A percentile compares a stretch with the other conserved stretches of the same genome.
phyloP scores from a whole-genome alignment of 2,797 vertebrate genomes.

The Leptodactylus fallax region DNA sequence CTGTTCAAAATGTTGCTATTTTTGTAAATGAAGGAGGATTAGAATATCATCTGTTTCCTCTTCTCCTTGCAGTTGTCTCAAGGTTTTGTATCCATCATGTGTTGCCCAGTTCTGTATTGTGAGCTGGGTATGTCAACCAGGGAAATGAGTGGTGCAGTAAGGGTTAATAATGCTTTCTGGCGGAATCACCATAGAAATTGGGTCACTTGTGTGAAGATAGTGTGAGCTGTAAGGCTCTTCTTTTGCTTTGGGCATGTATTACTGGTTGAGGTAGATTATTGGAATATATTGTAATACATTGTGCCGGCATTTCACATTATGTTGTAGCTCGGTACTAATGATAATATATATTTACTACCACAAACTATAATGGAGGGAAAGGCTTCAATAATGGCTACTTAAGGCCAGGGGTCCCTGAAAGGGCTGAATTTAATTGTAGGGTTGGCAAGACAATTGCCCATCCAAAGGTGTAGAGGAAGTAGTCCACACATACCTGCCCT shows the following conservation, averaged over 20 bases:
- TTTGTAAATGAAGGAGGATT: not conserved
- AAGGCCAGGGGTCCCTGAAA: not conserved
- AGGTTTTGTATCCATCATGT: not conserved
- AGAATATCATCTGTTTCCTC: not conserved
- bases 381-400: not conserved
- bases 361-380: not conserved
- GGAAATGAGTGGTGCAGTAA: not conserved
- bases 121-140: not conserved
- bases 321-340: not conserved
- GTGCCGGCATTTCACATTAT: not conserved
- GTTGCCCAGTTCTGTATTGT: not conserved
- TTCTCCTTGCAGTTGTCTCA: not conserved
- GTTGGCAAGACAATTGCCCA: no score
- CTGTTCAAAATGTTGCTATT: not conserved
- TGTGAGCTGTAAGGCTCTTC: not conserved
- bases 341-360: not conserved
- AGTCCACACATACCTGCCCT: no score
- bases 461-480: no score
- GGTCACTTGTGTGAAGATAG: not conserved
- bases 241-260: constrained; percentile 29
- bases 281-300: not conserved
- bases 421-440: no score
- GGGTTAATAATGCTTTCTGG: not conserved
- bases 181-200: not conserved
- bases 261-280: constrained; percentile 24